Evolutionary conservation across 2,797 vertebrate species (phyloP).

Genomic region (Micromesistius poutassou): DNA sequence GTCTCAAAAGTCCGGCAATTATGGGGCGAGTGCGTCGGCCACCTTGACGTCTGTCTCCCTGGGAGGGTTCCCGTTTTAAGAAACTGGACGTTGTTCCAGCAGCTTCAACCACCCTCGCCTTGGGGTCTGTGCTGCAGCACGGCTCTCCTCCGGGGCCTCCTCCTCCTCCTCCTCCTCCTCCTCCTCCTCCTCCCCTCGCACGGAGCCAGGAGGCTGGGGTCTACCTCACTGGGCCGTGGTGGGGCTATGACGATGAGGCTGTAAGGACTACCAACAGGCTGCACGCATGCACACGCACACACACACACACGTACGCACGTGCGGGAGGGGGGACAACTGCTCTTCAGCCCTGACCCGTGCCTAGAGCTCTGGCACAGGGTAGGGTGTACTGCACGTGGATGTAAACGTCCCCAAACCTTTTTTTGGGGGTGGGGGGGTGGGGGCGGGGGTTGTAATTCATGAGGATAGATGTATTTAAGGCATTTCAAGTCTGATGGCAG

Average conservation of each 20-base stretch:
- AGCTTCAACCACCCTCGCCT: background rate
- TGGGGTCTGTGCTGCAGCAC: conserved; percentile 21
- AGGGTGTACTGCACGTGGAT: background rate
- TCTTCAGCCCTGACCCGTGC: background rate
- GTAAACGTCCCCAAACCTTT: background rate
- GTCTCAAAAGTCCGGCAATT: conserved; percentile 77
- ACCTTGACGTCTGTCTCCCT: conserved; percentile 79
- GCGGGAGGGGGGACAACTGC: background rate
- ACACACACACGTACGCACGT: too few relatives aligned
- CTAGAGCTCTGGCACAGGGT: background rate
- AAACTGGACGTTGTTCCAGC: conserved; percentile 62
- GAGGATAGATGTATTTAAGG: background rate
- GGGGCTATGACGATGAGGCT: conserved; percentile 68
- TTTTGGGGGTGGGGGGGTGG: too few relatives aligned
- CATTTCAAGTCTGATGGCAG: too few relatives aligned
- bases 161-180: conserved; percentile 11
- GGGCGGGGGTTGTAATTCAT: too few relatives aligned
- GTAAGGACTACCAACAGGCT: conserved; percentile 68
- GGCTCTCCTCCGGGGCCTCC: conserved; percentile 54
- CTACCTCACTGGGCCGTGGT: conserved; percentile 62
- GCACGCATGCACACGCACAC: background rate
- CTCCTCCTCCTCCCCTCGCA: conserved; percentile 10
- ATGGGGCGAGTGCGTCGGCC: conserved; percentile 74
- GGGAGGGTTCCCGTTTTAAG: conserved; percentile 66
- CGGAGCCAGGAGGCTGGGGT: conserved; percentile 61